Evolutionary conservation across 2,888 invertebrate genomes (phyloP).

Genomic region (Scotopteryx bipunctaria): DNA sequence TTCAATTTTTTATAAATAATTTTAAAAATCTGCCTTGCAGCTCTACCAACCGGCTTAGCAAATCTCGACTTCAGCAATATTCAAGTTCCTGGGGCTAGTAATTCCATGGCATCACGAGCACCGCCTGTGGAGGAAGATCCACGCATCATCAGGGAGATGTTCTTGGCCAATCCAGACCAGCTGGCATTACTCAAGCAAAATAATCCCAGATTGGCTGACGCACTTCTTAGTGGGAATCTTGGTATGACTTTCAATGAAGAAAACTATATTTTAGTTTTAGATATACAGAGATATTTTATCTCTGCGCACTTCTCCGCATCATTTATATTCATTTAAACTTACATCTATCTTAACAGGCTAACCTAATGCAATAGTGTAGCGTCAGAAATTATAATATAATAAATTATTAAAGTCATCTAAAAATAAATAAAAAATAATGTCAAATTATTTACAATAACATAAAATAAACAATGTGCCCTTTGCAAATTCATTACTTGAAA

Average conservation of each 20-base stretch:
- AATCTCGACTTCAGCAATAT: constrained; percentile 94
- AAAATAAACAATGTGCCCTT: no score
- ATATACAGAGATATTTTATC: neutral
- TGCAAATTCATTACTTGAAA: no score
- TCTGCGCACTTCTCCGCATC: no score
- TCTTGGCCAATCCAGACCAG: constrained; percentile 95
- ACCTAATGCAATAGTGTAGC: no score
- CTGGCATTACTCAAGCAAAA: constrained; percentile 95
- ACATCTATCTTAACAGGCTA: no score
- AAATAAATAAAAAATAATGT: no score
- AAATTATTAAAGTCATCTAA: no score
- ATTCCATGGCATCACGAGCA: constrained; percentile 64
- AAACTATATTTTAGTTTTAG: no score
- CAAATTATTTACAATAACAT: no score
- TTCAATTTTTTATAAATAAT: constrained; percentile 29
- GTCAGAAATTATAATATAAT: no score
- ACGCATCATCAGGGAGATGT: constrained; percentile 92
- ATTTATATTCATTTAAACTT: no score
- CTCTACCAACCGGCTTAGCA: constrained; percentile 78
- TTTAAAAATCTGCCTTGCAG: constrained; percentile 54
- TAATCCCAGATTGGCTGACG: constrained; percentile 96
- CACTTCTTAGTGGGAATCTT: constrained; percentile 92
- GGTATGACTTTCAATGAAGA: constrained; percentile 73
- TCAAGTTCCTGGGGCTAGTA: constrained; percentile 86
- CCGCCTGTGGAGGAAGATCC: constrained; percentile 90